Percentiles rank a stretch among this genome's conserved stretches.
phyloP scores from a whole-genome alignment of 2,113 vertebrate species.

The Malaclemys terrapin region DNA sequence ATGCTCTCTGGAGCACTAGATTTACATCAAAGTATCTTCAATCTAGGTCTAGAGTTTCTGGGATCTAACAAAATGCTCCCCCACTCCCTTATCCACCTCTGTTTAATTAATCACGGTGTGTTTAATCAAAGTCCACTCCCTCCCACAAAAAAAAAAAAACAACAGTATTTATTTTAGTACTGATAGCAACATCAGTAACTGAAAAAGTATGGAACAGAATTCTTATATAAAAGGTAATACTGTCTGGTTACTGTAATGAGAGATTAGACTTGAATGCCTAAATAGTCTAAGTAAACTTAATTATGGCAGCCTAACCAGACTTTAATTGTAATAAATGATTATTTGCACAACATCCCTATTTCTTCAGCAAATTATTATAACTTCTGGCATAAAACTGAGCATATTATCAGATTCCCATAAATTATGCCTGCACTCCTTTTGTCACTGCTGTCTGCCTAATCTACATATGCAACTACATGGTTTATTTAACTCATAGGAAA shows the following conservation, averaged over 20 bases:
- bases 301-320: neutral
- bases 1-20: neutral
- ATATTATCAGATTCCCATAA: slow-evolving; percentile 29
- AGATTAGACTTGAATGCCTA: slow-evolving; percentile 40
- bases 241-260: slow-evolving; percentile 5
- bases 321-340: slow-evolving; percentile 43
- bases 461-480: neutral
- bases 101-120: slow-evolving; percentile 22
- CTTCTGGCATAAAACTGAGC: neutral
- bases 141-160: neutral
- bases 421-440: slow-evolving; percentile 15
- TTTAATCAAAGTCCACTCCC: neutral
- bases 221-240: slow-evolving; percentile 32
- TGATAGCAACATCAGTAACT: slow-evolving; percentile 6
- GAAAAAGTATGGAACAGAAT: slow-evolving; percentile 18
- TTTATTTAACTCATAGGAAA: neutral
- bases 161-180: slow-evolving; percentile 10
- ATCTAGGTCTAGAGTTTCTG: neutral
- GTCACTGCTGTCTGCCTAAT: slow-evolving; percentile 34
- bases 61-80: neutral
- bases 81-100: neutral
- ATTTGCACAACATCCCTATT: slow-evolving; percentile 6
- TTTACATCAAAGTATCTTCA: neutral
- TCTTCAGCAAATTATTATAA: neutral
- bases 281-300: slow-evolving; percentile 19